Evolutionary conservation across 2,113 vertebrate species (phyloP), one percentile per base, ranked within the genome.

Genomic region (Menidia beryllina): DNA sequence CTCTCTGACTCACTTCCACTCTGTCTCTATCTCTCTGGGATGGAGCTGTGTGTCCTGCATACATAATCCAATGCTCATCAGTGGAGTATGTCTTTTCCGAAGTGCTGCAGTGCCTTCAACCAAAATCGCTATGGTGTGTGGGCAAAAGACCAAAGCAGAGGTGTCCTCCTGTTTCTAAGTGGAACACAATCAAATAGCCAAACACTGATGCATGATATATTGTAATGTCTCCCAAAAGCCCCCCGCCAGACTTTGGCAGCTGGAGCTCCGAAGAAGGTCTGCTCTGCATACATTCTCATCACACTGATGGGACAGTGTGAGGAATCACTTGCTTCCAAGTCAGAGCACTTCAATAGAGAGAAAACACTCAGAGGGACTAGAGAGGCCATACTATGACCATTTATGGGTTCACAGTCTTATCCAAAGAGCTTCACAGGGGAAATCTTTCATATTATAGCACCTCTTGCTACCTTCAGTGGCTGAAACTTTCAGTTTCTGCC

Each of bases 91-190:
- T 66, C 78, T 76, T 72, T 43, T 45, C 68, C 27, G 57, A 78
- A 83, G 75, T 84, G 45, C 74, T 68, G 80, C 82, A 84, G 76
- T 86, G 69, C 39, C 49, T 56, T 64, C 27, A 43, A 34, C 69
- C 60, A 52, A 39, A 41, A 25, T 65, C 19, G 7, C 19, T 36
- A n/a, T 23, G 5, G 52, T 38, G 26, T 39, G 20, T 63, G 54
- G 56, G 36, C 58, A 52, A 48, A 61, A 65, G 38, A 15, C 36
- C 53, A 43, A n/a, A 24, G 49, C 26, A 50, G 53, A 49, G 17
- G 65, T 49, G 63, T 45, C 25, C 67, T 51, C 51, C 21, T 43
- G 26, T 41, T 26, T 51, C 30, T 52, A 3, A 36, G 55, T 13
- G 13, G 59, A 25, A 65, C 15, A 38, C 26, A 36, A 34, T 41